A percentile compares a stretch with the other conserved stretches of the same genome.
These are phyloP conservation scores for Euspilapteryx auroguttella DNA, from an alignment of 2,888 invertebrate genomes.

Conservation along the genomic window DNA sequence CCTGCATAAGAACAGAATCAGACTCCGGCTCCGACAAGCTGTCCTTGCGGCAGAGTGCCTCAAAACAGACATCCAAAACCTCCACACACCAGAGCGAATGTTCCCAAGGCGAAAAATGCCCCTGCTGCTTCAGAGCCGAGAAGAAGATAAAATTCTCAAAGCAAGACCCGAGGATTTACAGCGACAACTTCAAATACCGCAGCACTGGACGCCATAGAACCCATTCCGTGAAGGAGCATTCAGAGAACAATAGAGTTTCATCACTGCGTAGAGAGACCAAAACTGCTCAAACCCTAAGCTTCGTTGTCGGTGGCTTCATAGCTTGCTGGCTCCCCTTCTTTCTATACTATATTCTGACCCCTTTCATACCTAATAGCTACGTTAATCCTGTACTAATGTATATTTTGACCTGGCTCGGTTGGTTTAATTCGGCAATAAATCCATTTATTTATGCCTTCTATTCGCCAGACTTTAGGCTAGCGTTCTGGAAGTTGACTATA, in stretches of 20 bases:
- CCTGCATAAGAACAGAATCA: conserved; percentile 49
- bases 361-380: conserved; percentile 69
- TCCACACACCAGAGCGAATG: conserved; percentile 35
- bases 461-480: conserved; percentile 83
- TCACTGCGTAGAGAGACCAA: conserved; percentile 79
- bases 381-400: conserved; percentile 69
- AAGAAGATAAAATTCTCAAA: conserved; percentile 21
- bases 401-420: conserved; percentile 83
- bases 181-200: conserved; percentile 43
- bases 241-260: conserved; percentile 65
- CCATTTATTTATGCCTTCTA: conserved; percentile 91
- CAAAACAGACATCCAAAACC: conserved; percentile 33
- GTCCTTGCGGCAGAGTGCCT: conserved; percentile 35
- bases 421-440: conserved; percentile 89
- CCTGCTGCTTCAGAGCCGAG: conserved; percentile 39
- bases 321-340: conserved; percentile 91
- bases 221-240: conserved; percentile 56
- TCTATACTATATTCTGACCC: conserved; percentile 77
- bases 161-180: conserved; percentile 36
- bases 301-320: conserved; percentile 86
- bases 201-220: conserved; percentile 40
- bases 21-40: conserved; percentile 48
- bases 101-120: conserved; percentile 35
- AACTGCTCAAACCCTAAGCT: conserved; percentile 83
- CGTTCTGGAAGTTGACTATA: conserved; percentile 83